Conservation (phyloP, 2,113 vertebrate species). For the Alaudala cheleensis region DNA sequence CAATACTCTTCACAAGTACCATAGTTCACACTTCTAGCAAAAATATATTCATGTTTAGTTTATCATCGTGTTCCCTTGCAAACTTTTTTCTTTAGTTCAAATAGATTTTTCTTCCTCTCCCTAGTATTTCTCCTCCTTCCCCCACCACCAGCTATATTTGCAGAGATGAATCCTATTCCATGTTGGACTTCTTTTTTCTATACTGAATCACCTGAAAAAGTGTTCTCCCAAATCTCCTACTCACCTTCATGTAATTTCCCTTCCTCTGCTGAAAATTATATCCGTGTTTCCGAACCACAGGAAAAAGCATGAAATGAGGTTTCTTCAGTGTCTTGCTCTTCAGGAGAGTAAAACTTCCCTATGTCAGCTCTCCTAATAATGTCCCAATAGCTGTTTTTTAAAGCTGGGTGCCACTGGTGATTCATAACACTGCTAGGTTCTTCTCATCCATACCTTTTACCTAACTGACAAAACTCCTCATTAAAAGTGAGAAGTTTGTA, state of each 20-base stretch:
- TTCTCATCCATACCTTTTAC: not conserved
- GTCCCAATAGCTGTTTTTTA: not conserved
- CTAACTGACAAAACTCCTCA: not conserved
- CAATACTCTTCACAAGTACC: not conserved
- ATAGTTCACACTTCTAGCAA: not conserved
- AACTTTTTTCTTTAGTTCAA: not conserved
- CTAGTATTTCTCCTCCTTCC: not conserved
- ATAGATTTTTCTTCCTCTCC: not conserved
- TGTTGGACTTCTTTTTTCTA: not conserved
- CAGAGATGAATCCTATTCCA: not conserved
- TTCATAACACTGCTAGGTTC: not conserved
- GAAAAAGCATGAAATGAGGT: not conserved
- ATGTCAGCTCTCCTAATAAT: not conserved
- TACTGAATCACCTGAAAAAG: not conserved
- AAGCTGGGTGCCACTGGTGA: not conserved
- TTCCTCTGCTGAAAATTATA: not conserved
- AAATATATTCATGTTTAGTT: not conserved
- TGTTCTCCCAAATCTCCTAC: not conserved
- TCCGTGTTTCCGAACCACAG: not conserved
- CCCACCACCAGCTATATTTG: not conserved
- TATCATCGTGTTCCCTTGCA: not conserved
- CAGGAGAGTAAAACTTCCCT: not conserved
- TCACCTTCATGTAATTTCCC: not conserved
- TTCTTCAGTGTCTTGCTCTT: not conserved
- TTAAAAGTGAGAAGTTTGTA: not conserved